These are phyloP conservation scores for Orthonevra nobilis DNA, from an alignment of 2,888 invertebrate species.

Conservation along the genomic window DNA sequence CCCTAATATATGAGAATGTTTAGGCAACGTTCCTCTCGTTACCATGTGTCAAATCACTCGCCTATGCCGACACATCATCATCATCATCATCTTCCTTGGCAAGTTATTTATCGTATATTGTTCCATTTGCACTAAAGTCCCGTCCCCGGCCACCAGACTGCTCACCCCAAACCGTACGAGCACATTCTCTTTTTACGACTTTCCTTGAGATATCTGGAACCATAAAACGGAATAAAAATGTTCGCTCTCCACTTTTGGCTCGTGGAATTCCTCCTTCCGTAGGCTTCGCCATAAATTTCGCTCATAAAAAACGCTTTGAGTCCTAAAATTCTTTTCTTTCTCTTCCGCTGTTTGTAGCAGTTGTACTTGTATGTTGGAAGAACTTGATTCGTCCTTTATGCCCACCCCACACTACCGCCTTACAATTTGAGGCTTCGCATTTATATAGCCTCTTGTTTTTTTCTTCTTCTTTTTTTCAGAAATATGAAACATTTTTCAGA, in stretches of 20 bases:
- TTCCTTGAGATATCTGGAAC: slow-evolving; percentile 49
- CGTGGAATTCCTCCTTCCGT: slow-evolving; percentile 28
- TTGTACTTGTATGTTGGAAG: slow-evolving; percentile 4
- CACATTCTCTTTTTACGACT: slow-evolving; percentile 53
- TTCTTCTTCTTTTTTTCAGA: no score
- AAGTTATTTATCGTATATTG: slow-evolving; percentile 54
- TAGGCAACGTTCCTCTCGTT: slow-evolving; percentile 26
- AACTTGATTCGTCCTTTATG: slow-evolving; percentile 50
- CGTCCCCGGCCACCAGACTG: background rate
- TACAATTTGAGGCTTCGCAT: slow-evolving; percentile 11
- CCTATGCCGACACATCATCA: slow-evolving; percentile 61
- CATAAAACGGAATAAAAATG: slow-evolving; percentile 65
- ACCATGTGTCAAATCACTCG: slow-evolving; percentile 53
- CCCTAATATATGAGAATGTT: no score
- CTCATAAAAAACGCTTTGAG: slow-evolving; percentile 56
- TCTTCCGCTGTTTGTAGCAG: background rate
- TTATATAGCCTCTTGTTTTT: no score
- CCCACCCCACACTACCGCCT: slow-evolving; percentile 25
- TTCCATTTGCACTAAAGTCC: slow-evolving; percentile 47
- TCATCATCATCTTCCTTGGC: slow-evolving; percentile 46
- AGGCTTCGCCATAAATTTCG: slow-evolving; percentile 51
- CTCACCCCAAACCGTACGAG: no score
- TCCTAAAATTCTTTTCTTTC: slow-evolving; percentile 22
- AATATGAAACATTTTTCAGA: slow-evolving; percentile 58
- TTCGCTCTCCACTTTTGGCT: slow-evolving; percentile 31